Evolutionary conservation across 2,888 invertebrate genomes (phyloP), one percentile per base, ranked within the genome.

Genomic region (Idaea straminata): DNA sequence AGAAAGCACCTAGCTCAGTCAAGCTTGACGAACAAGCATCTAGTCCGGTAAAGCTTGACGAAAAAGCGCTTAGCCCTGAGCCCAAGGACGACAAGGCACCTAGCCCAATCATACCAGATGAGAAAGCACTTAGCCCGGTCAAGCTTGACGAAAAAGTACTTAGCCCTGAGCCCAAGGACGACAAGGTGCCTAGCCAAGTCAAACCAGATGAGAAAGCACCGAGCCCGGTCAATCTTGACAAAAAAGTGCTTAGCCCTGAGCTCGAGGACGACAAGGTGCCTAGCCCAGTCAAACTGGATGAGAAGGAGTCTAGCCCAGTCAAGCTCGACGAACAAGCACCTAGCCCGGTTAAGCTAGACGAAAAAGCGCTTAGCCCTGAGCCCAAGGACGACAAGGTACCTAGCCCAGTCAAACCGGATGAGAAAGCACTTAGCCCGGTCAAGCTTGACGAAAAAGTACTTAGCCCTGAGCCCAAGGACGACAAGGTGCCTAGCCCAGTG

Each of bases 181-280:
- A 66, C 0, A 65, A 66, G n/a, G 58, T 6, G 5, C 7, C 35
- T 5, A 64, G 60, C 35, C 63, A 59, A 15, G n/a, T 35, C 0
- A n/a, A 65, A n/a, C 38, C 57, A 1, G 68, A 69, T 1, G 69
- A 74, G 0, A 74, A 69, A 13, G 57, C 35, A 15, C 47, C 64
- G 4, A 76, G 69, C 10, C 69, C 69, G 0, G 63, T 66, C 0
- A 69, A 67, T 4, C 13, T 5, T 7, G 62, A 62, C n/a, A 68
- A 62, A 67, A 75, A 67, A 63, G 47, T 62, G 4, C 25, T 65
- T n/a, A 73, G 66, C 15, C 6, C 36, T 36, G 36, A 36, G 6
- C 59, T 59, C n/a, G 10, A 61, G 0, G 59, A n/a, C 35, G 65
- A 69, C 0, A 69, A 66, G 13, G 61, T 38, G 47, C 36, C 61